Base-by-base conservation (phyloP, 2,797 vertebrate genomes). In the Sebastiscus tertius region DNA sequence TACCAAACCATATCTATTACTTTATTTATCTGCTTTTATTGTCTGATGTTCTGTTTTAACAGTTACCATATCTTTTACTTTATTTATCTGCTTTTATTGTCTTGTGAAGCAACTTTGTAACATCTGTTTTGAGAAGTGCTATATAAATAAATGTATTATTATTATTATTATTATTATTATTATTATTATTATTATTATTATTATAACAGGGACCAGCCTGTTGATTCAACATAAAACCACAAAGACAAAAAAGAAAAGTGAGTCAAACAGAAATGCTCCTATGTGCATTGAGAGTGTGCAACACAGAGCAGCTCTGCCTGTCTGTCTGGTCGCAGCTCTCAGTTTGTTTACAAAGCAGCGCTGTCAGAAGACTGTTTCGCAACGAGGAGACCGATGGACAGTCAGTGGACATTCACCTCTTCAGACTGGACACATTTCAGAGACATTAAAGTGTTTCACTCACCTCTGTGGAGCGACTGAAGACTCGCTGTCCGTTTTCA, bases 331-430 rank as follows among this genome's bases (percentile, higher is more conserved):
- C 39, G 39, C 39, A 42, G 27, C 65, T 24, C 69, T 36, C 33
- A 87, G 87, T 94, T 92, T 94, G 95, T 95, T 95, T 94, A 94
- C 93, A 90, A 85, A 89, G 77, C 89, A 89, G 77, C 89, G 85
- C 87, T 87, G 88, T 85, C 87, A 87, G 54, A 87, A 87, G 80
- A 75, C 70, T 88, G 60, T 91, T 88, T 94, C 88, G 63, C 87
- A 88, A 88, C 79, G 55, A 34, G 61, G 67, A 65, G 59, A 66
- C 29, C 13, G 34, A 81, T 20, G 46, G 46, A 14, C 39, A 42
- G 46, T 52, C 46, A 52, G 46, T 52, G 69, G 84, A 80, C 82
- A 61, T 54, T 71, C 58, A 55, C 65, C 62, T 11, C 65, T 34
- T 9, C 80, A 18, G 7, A 20, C 63, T n/a, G 64, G 26, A 82